These are phyloP conservation scores for Cariama cristata DNA, from an alignment of 2,113 vertebrate genomes.

Conservation along the genomic window DNA sequence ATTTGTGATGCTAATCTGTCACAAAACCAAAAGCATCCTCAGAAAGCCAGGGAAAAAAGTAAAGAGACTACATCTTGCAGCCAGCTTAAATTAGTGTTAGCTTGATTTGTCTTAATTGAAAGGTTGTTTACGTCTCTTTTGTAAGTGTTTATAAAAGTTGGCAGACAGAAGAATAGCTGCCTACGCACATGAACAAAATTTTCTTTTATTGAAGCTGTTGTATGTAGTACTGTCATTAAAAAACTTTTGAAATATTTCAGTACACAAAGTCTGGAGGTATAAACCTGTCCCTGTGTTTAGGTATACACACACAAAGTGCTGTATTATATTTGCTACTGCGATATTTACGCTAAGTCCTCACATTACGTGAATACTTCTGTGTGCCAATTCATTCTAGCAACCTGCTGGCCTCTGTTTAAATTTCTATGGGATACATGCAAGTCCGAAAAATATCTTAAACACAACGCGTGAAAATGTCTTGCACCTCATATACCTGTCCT, in stretches of 20 bases:
- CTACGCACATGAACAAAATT: constrained; percentile 17
- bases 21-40: neutral
- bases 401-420: neutral
- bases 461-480: neutral
- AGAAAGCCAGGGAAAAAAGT: neutral
- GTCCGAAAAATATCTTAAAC: neutral
- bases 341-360: neutral
- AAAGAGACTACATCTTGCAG: neutral
- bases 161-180: constrained; percentile 19
- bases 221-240: neutral
- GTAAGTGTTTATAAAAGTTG: constrained; percentile 43
- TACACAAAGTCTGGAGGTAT: neutral
- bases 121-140: constrained; percentile 18
- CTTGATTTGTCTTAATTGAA: constrained; percentile 36
- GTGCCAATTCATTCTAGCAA: neutral
- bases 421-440: neutral
- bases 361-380: neutral
- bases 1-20: constrained; percentile 21
- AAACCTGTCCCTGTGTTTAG: neutral
- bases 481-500: neutral
- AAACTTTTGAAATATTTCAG: constrained; percentile 30
- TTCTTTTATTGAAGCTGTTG: neutral
- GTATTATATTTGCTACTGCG: neutral
- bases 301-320: neutral
- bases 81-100: constrained; percentile 22